Conservation (phyloP, 2,888 invertebrate genomes). For the Polyommatus iphigenia region DNA sequence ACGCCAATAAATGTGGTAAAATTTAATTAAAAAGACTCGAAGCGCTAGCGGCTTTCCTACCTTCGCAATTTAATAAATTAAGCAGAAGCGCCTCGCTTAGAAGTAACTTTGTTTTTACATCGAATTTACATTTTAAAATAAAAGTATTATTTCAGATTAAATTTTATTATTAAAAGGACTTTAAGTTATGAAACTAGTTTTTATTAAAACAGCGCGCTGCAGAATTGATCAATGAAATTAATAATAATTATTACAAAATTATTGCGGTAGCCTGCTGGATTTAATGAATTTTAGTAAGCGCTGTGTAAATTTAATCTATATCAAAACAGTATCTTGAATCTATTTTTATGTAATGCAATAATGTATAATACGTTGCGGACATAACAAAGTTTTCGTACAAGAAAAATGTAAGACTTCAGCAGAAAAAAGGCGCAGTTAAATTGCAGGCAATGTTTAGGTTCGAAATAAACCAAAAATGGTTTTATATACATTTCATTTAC, state of each 20-base stretch:
- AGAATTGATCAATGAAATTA: not conserved
- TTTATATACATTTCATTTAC: not conserved
- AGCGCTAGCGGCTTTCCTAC: conserved; percentile 22
- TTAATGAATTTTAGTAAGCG: not conserved
- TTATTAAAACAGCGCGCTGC: not conserved
- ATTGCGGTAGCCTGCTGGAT: not conserved
- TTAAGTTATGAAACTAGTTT: not conserved
- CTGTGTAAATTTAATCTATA: not conserved
- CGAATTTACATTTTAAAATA: conserved; percentile 9
- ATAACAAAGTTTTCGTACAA: not conserved
- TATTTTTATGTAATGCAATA: no score
- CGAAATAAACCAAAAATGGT: no score
- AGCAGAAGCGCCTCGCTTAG: conserved; percentile 8
- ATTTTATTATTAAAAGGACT: not conserved
- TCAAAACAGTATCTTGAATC: no score
- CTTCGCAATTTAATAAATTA: conserved; percentile 30
- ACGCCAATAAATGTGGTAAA: conserved; percentile 44
- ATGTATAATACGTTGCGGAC: no score
- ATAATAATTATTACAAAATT: not conserved
- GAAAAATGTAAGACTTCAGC: no score
- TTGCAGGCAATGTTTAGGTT: no score
- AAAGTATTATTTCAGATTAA: not conserved
- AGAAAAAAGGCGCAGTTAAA: no score
- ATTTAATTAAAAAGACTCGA: conserved; percentile 50
- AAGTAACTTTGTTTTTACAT: conserved; percentile 25